Evolutionary conservation across 2,113 vertebrate genomes (phyloP).

Genomic region (Onychorhynchus coronatus): DNA sequence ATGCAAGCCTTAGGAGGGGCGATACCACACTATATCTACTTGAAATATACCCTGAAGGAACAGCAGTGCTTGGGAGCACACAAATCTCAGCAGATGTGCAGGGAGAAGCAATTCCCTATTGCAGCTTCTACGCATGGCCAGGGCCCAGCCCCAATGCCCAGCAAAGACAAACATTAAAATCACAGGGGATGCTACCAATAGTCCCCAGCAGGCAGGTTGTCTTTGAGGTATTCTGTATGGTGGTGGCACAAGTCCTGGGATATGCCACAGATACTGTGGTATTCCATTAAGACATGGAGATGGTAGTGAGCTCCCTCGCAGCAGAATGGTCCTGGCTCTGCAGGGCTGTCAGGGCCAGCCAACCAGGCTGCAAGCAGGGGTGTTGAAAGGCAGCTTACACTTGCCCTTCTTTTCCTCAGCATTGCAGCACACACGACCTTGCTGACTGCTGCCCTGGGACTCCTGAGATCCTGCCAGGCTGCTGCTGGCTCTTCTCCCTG

Average conservation of each 20-base stretch:
- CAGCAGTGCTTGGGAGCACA: neutral
- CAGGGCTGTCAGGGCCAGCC: neutral
- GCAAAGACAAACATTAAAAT: neutral
- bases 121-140: neutral
- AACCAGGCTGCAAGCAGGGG: neutral
- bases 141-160: too few species aligned
- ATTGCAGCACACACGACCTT: rapidly evolving
- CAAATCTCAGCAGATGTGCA: neutral
- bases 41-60: neutral
- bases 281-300: neutral
- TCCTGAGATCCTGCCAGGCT: neutral
- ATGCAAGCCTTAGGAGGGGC: neutral
- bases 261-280: too few species aligned
- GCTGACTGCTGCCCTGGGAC: neutral
- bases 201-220: neutral
- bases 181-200: neutral
- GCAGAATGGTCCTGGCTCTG: neutral
- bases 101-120: neutral
- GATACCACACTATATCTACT: too few species aligned
- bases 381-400: neutral
- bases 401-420: neutral
- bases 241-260: too few species aligned
- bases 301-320: neutral
- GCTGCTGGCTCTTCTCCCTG: neutral
- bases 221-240: neutral